A percentile compares a stretch with the other conserved stretches of the same genome.
Conservation (phyloP, 2,888 invertebrate genomes). For the Andrena bicolor region DNA sequence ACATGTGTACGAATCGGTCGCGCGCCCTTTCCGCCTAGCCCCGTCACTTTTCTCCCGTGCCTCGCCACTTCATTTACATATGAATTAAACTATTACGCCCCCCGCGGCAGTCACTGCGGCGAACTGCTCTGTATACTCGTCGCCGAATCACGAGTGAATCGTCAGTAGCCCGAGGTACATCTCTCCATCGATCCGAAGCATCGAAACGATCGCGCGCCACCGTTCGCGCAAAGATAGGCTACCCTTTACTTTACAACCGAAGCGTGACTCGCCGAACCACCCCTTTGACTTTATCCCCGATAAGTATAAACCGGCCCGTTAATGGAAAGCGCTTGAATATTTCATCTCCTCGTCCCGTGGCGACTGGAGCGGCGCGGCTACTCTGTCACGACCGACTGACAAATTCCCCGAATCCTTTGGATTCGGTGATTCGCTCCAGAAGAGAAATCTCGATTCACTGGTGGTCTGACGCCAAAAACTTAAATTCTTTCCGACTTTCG, state of each 20-base stretch:
- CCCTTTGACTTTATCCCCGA: constrained; percentile 81
- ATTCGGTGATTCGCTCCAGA: neutral
- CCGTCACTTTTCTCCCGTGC: constrained; percentile 61
- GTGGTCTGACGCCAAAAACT: too few species aligned
- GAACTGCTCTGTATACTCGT: constrained; percentile 21
- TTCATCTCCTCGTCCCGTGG: constrained; percentile 71
- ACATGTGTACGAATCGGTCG: constrained; percentile 70
- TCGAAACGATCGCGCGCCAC: neutral
- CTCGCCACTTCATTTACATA: constrained; percentile 81
- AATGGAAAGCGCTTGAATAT: constrained; percentile 83
- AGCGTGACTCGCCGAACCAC: constrained; percentile 71
- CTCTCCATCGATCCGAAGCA: neutral
- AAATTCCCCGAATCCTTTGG: constrained; percentile 24
- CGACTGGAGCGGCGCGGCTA: constrained; percentile 39
- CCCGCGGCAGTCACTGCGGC: constrained; percentile 38
- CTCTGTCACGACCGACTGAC: constrained; percentile 11
- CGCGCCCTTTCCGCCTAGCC: constrained; percentile 51
- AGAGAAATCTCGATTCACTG: constrained; percentile 9
- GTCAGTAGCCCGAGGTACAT: neutral
- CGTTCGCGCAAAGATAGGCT: constrained; percentile 25
- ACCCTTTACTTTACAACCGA: constrained; percentile 62
- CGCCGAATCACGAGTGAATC: neutral
- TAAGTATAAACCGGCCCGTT: constrained; percentile 81
- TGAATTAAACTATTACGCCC: constrained; percentile 82
- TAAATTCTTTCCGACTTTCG: too few species aligned